These are phyloP conservation scores for Ptilodon capucinus DNA, from an alignment of 2,888 invertebrate genomes.

Conservation along the genomic window DNA sequence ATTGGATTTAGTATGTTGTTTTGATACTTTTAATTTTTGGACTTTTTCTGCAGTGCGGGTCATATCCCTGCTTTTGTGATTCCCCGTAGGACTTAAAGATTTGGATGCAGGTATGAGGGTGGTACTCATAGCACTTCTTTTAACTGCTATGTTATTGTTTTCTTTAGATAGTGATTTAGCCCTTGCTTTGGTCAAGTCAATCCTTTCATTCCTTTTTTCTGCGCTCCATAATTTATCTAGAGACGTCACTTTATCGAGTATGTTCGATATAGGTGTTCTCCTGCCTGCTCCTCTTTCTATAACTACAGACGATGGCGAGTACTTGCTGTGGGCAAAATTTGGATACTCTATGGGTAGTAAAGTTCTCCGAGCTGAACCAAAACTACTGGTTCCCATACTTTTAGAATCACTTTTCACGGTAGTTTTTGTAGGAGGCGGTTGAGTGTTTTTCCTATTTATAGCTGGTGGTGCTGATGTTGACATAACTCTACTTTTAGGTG, in stretches of 20 bases:
- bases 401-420: conserved; percentile 45
- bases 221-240: conserved; percentile 82
- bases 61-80: conserved; percentile 74
- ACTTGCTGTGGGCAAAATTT: conserved; percentile 51
- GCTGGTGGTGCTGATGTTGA: conserved; percentile 72
- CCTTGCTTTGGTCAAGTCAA: conserved; percentile 60
- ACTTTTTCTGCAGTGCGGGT: conserved; percentile 73
- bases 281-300: conserved; percentile 77
- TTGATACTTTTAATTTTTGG: conserved; percentile 64
- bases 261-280: conserved; percentile 75
- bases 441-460: conserved; percentile 59
- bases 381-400: conserved; percentile 67
- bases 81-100: conserved; percentile 38
- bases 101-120: conserved; percentile 28
- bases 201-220: conserved; percentile 73
- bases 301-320: conserved; percentile 53
- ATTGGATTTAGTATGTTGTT: conserved; percentile 58
- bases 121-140: conserved; percentile 28
- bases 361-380: conserved; percentile 71
- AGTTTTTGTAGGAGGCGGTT: conserved; percentile 30
- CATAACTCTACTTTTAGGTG: conserved; percentile 49
- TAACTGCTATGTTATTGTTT: conserved; percentile 27
- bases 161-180: conserved; percentile 47
- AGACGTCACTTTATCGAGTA: conserved; percentile 76
- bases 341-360: conserved; percentile 71